Evolutionary conservation across 2,888 invertebrate genomes (phyloP).

Genomic region (Plebejus melissa): DNA sequence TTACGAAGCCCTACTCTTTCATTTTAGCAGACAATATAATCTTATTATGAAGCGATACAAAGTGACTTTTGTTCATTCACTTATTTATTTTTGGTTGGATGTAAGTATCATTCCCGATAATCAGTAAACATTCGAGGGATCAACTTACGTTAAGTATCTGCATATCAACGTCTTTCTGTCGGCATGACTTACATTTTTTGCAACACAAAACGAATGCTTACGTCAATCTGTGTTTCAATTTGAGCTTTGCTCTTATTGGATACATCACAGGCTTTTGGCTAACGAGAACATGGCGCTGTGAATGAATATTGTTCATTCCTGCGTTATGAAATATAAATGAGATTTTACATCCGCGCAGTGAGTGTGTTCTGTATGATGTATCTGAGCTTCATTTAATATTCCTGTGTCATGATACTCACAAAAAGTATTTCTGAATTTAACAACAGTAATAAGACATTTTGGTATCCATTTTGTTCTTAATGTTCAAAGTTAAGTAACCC

Average conservation of each 20-base stretch:
- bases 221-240: constrained; percentile 21
- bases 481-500: not conserved
- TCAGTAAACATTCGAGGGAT: constrained; percentile 26
- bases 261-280: constrained; percentile 21
- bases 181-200: constrained; percentile 15
- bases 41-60: not conserved
- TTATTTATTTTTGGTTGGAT: not conserved
- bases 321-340: constrained; percentile 9
- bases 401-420: not conserved
- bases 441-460: not conserved
- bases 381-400: not conserved
- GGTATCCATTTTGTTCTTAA: not conserved
- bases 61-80: not conserved
- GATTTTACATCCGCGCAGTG: not conserved
- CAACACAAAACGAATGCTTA: constrained; percentile 3
- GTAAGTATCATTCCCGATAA: not conserved
- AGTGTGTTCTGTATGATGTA: not conserved
- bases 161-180: constrained; percentile 13
- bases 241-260: constrained; percentile 15
- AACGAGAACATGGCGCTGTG: not conserved
- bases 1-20: not conserved
- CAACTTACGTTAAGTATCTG: constrained; percentile 4
- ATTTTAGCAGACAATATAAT: not conserved
- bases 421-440: not conserved
- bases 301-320: constrained; percentile 10